Percentiles rank a stretch among this genome's conserved stretches.
Evolutionary conservation across 2,888 invertebrate species (phyloP).

Genomic region (Hydrotaea cyrtoneurina): DNA sequence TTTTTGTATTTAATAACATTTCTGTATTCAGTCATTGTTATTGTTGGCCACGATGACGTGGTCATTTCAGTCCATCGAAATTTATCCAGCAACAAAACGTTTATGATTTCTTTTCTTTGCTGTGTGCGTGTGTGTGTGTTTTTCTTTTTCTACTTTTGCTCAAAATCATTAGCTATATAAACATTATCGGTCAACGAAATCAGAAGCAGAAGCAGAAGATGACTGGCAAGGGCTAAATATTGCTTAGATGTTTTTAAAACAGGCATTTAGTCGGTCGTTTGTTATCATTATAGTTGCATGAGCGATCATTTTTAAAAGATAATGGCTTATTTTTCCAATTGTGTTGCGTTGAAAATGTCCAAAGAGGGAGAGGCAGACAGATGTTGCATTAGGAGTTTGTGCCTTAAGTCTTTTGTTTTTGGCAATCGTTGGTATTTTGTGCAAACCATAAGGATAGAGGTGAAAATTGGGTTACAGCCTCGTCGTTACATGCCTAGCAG

Average conservation of each 20-base stretch:
- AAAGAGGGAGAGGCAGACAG: too few species aligned
- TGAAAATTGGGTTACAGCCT: too few species aligned
- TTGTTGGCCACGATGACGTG: background rate
- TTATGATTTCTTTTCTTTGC: too few species aligned
- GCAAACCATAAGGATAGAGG: too few species aligned
- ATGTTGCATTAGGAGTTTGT: too few species aligned
- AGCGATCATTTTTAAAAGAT: background rate
- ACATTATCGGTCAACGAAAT: constrained; percentile 20
- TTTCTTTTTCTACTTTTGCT: background rate
- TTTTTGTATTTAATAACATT: constrained; percentile 10
- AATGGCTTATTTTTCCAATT: constrained; percentile 20
- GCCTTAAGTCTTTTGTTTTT: constrained; percentile 49
- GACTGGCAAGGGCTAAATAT: background rate
- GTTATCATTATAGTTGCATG: background rate
- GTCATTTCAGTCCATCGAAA: background rate
- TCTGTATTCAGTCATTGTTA: background rate
- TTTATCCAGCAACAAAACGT: background rate
- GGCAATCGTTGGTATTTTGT: background rate
- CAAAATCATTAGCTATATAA: constrained; percentile 30
- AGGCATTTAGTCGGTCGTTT: constrained; percentile 10
- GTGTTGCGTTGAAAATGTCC: background rate
- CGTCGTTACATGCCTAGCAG: too few species aligned
- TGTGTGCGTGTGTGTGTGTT: too few species aligned
- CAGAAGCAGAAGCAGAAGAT: background rate
- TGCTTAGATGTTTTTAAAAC: background rate